Conservation (phyloP, 2,888 invertebrate genomes). For the Orthonevra nobilis region DNA sequence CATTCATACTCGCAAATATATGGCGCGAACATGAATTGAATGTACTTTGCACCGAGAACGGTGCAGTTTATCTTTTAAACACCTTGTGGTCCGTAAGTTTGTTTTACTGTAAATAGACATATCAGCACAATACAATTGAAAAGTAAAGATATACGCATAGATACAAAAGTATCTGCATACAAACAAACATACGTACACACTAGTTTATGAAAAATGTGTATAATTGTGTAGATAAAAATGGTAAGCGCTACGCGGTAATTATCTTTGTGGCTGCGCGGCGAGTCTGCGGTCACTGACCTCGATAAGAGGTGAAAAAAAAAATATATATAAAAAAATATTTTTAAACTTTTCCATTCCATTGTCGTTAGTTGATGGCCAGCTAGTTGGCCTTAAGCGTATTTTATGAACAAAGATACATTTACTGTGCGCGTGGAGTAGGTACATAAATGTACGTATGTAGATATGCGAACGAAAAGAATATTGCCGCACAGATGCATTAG, state of each 20-base stretch:
- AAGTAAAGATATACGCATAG: conserved; percentile 24
- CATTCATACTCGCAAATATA: too few species aligned
- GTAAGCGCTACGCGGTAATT: conserved; percentile 55
- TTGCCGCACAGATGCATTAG: conserved; percentile 30
- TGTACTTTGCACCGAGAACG: conserved; percentile 3
- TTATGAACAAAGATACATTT: neutral
- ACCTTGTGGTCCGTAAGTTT: conserved; percentile 18
- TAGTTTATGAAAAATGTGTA: conserved; percentile 34
- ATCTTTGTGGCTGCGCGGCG: conserved; percentile 19
- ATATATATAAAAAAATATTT: neutral
- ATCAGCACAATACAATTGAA: conserved; percentile 11
- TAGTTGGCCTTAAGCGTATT: conserved; percentile 26
- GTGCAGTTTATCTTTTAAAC: conserved; percentile 37
- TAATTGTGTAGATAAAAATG: conserved; percentile 51
- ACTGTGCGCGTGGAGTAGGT: too few species aligned
- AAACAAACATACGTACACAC: conserved; percentile 16
- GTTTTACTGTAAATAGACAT: conserved; percentile 8
- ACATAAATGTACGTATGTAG: too few species aligned
- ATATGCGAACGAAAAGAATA: too few species aligned
- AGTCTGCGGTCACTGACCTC: conserved; percentile 44
- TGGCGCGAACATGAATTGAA: neutral
- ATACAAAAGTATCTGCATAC: too few species aligned
- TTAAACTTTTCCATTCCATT: conserved; percentile 41
- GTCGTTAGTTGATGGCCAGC: conserved; percentile 23
- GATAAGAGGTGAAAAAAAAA: conserved; percentile 23